Conservation (phyloP, 2,113 vertebrate species). For the Thinocorus orbignyianus region DNA sequence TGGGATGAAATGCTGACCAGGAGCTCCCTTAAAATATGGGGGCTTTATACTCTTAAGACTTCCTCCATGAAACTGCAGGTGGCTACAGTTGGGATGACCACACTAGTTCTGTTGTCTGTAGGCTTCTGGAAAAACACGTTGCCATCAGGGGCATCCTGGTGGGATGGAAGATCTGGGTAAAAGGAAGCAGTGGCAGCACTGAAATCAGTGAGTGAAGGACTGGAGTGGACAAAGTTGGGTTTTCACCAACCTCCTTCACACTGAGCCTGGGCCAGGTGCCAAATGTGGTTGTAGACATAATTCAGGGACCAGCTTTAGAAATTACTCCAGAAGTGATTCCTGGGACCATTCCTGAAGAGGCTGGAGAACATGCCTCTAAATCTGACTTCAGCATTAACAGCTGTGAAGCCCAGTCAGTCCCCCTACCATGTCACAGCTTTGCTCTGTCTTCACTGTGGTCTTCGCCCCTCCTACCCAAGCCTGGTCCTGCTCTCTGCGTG, state of each 20-base stretch:
- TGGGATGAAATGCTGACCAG: not conserved
- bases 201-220: not conserved
- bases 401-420: not conserved
- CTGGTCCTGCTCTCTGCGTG: not conserved
- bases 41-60: not conserved
- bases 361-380: not conserved
- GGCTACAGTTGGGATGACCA: not conserved
- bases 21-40: not conserved
- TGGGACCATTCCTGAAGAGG: not conserved
- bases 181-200: not conserved
- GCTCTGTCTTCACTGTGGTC: not conserved
- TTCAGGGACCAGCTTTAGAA: not conserved
- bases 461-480: not conserved
- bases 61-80: not conserved
- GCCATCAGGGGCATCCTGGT: not conserved
- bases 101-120: not conserved
- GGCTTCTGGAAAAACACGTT: not conserved
- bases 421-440: not conserved
- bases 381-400: not conserved
- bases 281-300: not conserved
- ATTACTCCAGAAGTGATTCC: not conserved
- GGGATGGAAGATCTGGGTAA: not conserved
- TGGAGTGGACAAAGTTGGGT: not conserved
- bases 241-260: not conserved
- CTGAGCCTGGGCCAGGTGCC: not conserved